Evolutionary conservation across 1,140 invertebrate species (phyloP).

Genomic region (Cotesia typhae): DNA sequence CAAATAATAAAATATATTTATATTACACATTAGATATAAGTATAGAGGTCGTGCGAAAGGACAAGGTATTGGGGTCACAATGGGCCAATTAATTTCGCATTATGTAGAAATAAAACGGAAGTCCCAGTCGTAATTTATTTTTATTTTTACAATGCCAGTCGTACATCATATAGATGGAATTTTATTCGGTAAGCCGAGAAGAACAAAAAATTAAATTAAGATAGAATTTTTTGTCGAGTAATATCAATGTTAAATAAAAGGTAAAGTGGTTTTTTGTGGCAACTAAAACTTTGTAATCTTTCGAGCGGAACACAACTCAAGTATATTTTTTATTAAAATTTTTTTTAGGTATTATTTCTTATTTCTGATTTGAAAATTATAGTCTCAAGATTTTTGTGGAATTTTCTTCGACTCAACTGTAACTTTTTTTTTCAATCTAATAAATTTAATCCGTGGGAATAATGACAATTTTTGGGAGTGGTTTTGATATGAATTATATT

Average conservation of each 20-base stretch:
- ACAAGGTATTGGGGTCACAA: conserved; percentile 8
- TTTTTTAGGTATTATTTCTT: conserved; percentile 29
- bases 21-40: not conserved
- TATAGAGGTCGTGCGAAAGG: conserved; percentile 4
- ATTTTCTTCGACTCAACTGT: not conserved
- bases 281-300: conserved; percentile 36
- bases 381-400: conserved; percentile 6
- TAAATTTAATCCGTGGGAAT: not conserved
- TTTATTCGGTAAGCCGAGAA: not conserved
- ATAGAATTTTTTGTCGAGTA: conserved; percentile 8
- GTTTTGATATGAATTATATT: conserved; percentile 1
- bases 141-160: no score
- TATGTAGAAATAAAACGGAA: conserved; percentile 6
- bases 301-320: conserved; percentile 40
- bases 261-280: not conserved
- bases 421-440: not conserved
- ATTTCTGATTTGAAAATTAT: conserved; percentile 36
- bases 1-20: not conserved
- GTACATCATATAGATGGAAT: not conserved
- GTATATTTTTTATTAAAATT: conserved; percentile 32
- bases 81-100: conserved; percentile 6
- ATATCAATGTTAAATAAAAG: not conserved
- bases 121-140: not conserved
- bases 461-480: conserved; percentile 1
- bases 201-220: not conserved